Evolutionary conservation across 2,797 vertebrate species (phyloP), one percentile per base, ranked within the genome.

Genomic region (Eidolon dupreanum): DNA sequence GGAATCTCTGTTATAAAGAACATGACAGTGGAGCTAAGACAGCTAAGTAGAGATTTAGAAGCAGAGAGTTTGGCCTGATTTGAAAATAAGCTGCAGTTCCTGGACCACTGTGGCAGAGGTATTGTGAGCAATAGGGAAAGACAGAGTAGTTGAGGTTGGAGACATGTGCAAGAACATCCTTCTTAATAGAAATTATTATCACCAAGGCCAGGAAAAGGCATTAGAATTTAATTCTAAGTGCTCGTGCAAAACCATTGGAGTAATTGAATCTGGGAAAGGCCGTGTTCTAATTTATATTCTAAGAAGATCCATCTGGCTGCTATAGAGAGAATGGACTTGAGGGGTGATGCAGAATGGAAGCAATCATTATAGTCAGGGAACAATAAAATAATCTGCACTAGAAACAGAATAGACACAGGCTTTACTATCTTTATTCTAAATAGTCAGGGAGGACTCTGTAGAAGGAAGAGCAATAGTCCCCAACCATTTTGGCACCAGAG

Each of bases 201-300:
- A 59, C 31, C 43, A 93, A 83, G n/a, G 31, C 38, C 57, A 75
- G 59, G 83, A 88, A 89, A 94, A 74, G 55, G 38, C 86, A 12
- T 94, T 65, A 79, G 89, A 71, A 94, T 94, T 78, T 75, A 93
- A 94, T 96, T 87, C 46, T 89, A 87, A 93, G 24, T 59, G 49
- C 61, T 88, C 43, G 20, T 51, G 68, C 11, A 88, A 93, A 96
- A 57, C 17, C 65, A 57, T 17, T 90, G 90, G 65, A 59, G 19
- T 92, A 87, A 93, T 92, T 92, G 94, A 93, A 95, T 92, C 90
- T 87, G 65, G 59, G 75, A 81, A 96, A 94, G 33, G 19, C 65
- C 84, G 28, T 81, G 84, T 65, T 96, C 46, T 97, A 87, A 83
- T 94, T 91, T 93, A 86, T 93, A 43, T 53, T 96, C 17, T 91